These are phyloP conservation scores for Pelagia noctiluca DNA, from an alignment of 30 jellyfish, hydroid and myxozoan genomes.

Conservation along the genomic window DNA sequence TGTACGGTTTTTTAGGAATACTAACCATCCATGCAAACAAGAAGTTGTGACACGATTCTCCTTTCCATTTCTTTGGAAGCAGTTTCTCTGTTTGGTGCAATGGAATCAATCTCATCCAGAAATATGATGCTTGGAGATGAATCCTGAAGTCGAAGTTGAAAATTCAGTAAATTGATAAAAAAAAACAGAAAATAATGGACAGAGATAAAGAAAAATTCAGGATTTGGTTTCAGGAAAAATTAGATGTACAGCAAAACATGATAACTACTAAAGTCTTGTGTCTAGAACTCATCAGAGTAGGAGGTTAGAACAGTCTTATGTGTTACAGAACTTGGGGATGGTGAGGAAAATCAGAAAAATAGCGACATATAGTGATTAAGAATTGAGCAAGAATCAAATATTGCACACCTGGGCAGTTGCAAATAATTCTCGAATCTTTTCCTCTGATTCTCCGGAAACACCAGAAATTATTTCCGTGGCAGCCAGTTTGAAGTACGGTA, in stretches of 20 bases:
- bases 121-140: slow-evolving; percentile 91
- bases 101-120: slow-evolving; percentile 97
- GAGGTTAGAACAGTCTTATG: too few species aligned
- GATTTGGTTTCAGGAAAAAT: neutral
- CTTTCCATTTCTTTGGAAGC: slow-evolving; percentile 99
- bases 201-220: neutral
- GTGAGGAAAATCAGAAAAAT: too few species aligned
- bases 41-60: slow-evolving; percentile 95
- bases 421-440: slow-evolving; percentile 85
- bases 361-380: neutral
- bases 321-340: too few species aligned
- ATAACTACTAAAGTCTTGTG: too few species aligned
- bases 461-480: slow-evolving; percentile 99
- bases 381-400: neutral
- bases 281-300: too few species aligned
- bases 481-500: slow-evolving; percentile 93
- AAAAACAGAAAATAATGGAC: too few species aligned
- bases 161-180: too few species aligned
- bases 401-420: slow-evolving; percentile 73
- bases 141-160: too few species aligned
- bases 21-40: slow-evolving; percentile 98
- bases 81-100: slow-evolving; percentile 95
- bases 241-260: neutral
- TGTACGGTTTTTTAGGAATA: too few species aligned
- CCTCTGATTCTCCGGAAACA: slow-evolving; percentile 99